Evolutionary conservation across 1,140 invertebrate species (phyloP), one percentile per base, ranked within the genome.

Genomic region (Luehdorfia chinensis): DNA sequence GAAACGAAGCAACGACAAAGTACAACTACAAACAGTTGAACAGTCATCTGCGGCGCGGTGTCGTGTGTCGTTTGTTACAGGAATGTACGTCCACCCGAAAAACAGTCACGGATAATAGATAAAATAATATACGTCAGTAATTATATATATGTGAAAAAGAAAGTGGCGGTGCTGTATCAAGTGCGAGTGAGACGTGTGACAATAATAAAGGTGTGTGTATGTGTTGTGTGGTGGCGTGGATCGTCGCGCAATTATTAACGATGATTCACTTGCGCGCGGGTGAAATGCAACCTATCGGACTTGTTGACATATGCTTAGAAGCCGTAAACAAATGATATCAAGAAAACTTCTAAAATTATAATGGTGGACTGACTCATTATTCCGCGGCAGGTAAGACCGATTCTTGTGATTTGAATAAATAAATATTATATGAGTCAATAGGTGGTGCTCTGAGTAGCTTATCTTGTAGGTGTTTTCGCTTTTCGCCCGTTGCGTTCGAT

Each of bases 181-280:
- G 68, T 65, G 71, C 58, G 47, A 66, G 70, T 69, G 70, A 66
- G 58, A 59, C 63, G 66, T 66, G 75, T 79, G 72, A 75, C 69
- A 67, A 64, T 74, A 76, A 57, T 62, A 66, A 66, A 81, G 70
- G 75, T 81, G 75, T 76, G 50, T 66, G 48, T 56, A 55, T 65
- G 69, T 72, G 67, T 68, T 43, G 68, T 75, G 71, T 76, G 69
- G 67, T 70, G 72, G 79, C 75, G 75, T 81, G 79, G 77, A 81
- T 74, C 76, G 75, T 78, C 75, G 78, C 77, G 81, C 75, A 85
- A 79, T 84, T 85, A 80, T 83, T 86, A 86, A 84, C 78, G 79
- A 86, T 86, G 83, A 86, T 84, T 86, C 83, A 86, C 83, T 86
- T 80, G 77, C 66, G 79, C 75, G 72, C 83, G 77, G 76, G 78